Percentiles rank a stretch among this genome's conserved stretches.
Evolutionary conservation across 23 tunicate genomes (phyloP).

Genomic region (Corella eumyota): DNA sequence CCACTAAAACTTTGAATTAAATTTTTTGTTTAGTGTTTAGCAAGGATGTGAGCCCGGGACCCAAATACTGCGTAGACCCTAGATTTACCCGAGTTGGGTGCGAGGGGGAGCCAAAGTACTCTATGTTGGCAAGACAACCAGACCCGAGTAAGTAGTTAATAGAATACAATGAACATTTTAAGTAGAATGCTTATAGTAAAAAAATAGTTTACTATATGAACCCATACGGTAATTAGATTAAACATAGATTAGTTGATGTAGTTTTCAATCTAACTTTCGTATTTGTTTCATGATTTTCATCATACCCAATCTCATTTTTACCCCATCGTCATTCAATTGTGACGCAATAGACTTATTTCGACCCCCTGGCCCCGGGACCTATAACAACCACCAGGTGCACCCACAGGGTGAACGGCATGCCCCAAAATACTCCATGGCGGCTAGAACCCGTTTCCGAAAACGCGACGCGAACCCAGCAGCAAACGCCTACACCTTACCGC

Average conservation of each 20-base stretch:
- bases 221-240: too few species aligned
- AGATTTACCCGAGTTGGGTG: conserved; percentile 69
- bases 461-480: conserved; percentile 86
- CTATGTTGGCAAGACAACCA: conserved; percentile 84
- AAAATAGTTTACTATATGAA: too few species aligned
- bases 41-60: conserved; percentile 90
- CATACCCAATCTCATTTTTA: background rate
- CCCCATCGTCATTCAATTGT: background rate
- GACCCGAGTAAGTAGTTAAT: conserved; percentile 64
- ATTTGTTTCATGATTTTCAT: background rate
- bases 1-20: background rate
- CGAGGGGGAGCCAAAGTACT: conserved; percentile 92
- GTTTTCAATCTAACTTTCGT: background rate
- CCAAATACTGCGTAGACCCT: conserved; percentile 59
- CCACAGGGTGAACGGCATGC: conserved; percentile 93
- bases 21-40: conserved; percentile 56
- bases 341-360: conserved; percentile 43
- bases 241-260: too few species aligned
- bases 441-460: conserved; percentile 69
- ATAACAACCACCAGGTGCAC: conserved; percentile 71
- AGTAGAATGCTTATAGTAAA: too few species aligned
- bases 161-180: background rate
- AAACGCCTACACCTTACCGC: conserved; percentile 77
- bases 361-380: conserved; percentile 94
- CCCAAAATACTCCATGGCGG: conserved; percentile 79